These are phyloP conservation scores for Grapholita molesta DNA, from an alignment of 1,140 invertebrate species.

Conservation along the genomic window DNA sequence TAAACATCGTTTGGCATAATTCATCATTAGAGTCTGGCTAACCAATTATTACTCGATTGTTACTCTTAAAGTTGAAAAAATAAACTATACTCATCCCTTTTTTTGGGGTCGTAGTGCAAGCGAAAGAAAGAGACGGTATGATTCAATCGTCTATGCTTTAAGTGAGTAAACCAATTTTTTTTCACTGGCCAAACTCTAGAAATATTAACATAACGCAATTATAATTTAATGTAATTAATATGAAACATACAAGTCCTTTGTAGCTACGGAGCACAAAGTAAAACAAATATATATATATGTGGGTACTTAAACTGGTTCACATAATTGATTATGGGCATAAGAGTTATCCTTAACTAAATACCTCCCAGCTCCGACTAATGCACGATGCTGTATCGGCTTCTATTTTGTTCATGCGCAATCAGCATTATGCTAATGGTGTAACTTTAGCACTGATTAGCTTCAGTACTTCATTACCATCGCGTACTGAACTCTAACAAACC, in stretches of 20 bases:
- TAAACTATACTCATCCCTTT: too few species aligned
- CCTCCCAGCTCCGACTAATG: neutral
- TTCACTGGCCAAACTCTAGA: too few species aligned
- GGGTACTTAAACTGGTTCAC: neutral
- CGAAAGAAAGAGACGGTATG: too few species aligned
- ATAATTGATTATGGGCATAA: neutral
- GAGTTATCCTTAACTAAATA: neutral
- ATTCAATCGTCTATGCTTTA: too few species aligned
- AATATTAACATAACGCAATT: too few species aligned
- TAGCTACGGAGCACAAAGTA: neutral
- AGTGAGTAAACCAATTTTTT: too few species aligned
- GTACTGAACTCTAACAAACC: neutral
- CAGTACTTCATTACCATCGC: neutral
- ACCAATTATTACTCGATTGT: too few species aligned
- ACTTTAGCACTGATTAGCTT: neutral
- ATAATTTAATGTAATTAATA: neutral
- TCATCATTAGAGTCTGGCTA: too few species aligned
- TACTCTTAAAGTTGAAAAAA: too few species aligned
- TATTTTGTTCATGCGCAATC: neutral
- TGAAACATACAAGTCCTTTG: too few species aligned
- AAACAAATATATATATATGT: neutral
- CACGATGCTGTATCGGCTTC: neutral
- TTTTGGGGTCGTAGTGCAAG: too few species aligned
- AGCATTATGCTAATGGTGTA: constrained; percentile 2
- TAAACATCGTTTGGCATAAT: too few species aligned